Evolutionary conservation across 64 coral and sea anemone genomes (phyloP).

Genomic region (Montipora efflorescens): DNA sequence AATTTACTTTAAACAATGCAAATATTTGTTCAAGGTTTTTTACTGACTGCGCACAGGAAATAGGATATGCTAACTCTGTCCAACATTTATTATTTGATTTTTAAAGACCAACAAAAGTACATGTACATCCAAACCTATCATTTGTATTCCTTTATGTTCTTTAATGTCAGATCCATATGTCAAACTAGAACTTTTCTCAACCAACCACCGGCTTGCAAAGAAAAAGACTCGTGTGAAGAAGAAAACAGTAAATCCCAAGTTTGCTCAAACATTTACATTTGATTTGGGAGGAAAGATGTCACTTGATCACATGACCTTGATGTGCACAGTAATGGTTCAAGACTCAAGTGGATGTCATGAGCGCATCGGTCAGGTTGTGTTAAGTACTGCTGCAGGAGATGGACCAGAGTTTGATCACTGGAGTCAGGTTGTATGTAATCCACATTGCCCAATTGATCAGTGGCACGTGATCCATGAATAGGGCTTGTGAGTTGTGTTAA

Average conservation of each 20-base stretch:
- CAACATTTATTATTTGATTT: background rate
- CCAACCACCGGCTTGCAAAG: constrained; percentile 81
- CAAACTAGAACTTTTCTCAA: constrained; percentile 94
- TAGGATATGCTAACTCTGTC: no score
- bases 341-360: constrained; percentile 98
- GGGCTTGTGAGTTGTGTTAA: no score
- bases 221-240: constrained; percentile 99
- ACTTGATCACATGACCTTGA: constrained; percentile 89
- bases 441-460: constrained; percentile 97
- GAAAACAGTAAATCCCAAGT: constrained; percentile 97
- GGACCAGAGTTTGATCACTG: constrained; percentile 97
- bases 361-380: constrained; percentile 91
- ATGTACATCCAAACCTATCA: no score
- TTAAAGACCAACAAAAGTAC: no score
- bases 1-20: no score
- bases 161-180: constrained; percentile 91
- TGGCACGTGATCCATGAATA: constrained; percentile 99
- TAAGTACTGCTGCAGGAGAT: constrained; percentile 85
- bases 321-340: constrained; percentile 87
- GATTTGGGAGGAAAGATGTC: constrained; percentile 86
- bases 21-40: no score
- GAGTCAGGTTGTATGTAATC: constrained; percentile 96
- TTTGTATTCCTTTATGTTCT: background rate
- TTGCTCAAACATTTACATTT: constrained; percentile 94
- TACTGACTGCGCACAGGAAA: no score